Conservation (phyloP, 2,113 vertebrate species). For the Saguinus imperator region DNA sequence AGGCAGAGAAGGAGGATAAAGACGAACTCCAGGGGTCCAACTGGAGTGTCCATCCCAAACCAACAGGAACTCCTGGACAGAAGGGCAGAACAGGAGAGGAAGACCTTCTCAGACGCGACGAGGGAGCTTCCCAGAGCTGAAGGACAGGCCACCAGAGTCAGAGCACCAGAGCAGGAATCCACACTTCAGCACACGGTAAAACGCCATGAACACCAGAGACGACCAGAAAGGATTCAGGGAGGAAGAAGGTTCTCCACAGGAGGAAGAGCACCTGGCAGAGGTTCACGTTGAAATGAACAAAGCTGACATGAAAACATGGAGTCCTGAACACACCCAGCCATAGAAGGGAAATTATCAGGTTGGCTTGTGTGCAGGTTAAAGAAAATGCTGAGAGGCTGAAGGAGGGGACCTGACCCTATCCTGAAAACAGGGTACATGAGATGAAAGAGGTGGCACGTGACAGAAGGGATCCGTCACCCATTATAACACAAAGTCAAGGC, state of each 20-base stretch:
- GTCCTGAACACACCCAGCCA: background rate
- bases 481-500: background rate
- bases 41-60: background rate
- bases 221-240: background rate
- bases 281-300: background rate
- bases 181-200: background rate
- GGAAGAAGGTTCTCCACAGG: background rate
- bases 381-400: background rate
- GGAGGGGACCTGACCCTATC: background rate
- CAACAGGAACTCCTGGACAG: background rate
- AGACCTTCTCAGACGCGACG: background rate
- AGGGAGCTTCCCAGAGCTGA: background rate
- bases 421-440: no score
- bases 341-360: background rate
- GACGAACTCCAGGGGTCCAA: fast-evolving
- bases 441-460: background rate
- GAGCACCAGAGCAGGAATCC: background rate
- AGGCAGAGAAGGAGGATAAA: background rate
- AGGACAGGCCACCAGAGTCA: background rate
- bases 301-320: background rate
- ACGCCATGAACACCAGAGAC: background rate
- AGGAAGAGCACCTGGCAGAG: background rate
- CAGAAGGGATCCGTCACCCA: background rate
- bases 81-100: background rate
- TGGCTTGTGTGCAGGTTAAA: background rate